Base-by-base conservation (phyloP, 2,888 invertebrate species). In the Rambutsinella grinnellia region DNA sequence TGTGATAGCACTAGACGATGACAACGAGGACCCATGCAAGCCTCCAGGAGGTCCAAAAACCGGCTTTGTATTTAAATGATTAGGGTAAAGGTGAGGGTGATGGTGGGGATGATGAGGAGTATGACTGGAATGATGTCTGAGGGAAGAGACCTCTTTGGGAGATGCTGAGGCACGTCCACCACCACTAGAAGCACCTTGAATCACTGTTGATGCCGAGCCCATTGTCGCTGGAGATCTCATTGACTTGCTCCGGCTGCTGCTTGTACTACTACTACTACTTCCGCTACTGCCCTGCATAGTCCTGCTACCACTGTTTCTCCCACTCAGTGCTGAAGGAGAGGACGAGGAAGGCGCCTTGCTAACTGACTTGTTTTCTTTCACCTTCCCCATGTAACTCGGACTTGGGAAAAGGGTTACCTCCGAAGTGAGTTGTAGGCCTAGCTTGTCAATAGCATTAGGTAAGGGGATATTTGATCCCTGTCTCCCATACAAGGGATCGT, bases 341-440 rank as follows among this genome's bases (percentile, higher is more conserved):
- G 36, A 36, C 5, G 62, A 3, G 21, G 63, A 24, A 3, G 17
- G 27, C 17, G 47, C 24, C 27, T 68, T 75, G 58, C 57, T 74
- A 17, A 5, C 46, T 26, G 67, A 57, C 46, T 67, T 74, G 67
- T 1, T 28, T 8, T 75, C 75, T 51, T 75, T 75, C 19, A 68
- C 63, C 36, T 75, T 75, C 44, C 44, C 47, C 47, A 53, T 13
- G 27, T 63, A 71, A 8, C 51, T 28, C 10, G 66, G 65, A 8
- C 82, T 81, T 8, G 83, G 83, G 54, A 81, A 82, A 5, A 84
- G 76, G 8, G 82, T 84, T 0, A 83, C 84, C 74, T 84, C 84
- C 1, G 83, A 83, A 13, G 84, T 83, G 0, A 84, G 79, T 2
- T 81, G 80, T n/a, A 84, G 62, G 8, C 84, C 84, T 19, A 79